Evolutionary conservation across 2,888 invertebrate species (phyloP).

Genomic region (Agrilus cyanescens): DNA sequence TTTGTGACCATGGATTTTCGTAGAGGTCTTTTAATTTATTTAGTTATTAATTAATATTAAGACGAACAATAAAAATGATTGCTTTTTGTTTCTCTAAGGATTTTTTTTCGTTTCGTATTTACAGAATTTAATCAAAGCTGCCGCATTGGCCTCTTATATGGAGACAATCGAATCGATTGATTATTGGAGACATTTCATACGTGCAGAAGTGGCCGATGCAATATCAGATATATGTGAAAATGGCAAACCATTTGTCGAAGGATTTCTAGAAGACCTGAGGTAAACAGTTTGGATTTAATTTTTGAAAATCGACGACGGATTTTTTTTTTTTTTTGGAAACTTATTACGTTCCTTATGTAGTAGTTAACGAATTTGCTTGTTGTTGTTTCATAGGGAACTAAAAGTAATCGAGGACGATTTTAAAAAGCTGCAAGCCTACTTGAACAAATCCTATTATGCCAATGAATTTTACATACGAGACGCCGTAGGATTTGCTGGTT

Average conservation of each 20-base stretch:
- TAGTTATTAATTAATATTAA: no score
- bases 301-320: no score
- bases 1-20: no score
- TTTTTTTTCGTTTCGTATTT: conserved; percentile 11
- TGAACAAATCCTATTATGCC: conserved; percentile 65
- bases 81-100: conserved; percentile 3
- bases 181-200: conserved; percentile 54
- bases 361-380: conserved; percentile 5
- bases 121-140: conserved; percentile 35
- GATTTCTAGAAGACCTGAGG: conserved; percentile 61
- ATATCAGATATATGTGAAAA: conserved; percentile 63
- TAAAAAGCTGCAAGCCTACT: conserved; percentile 53
- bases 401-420: conserved; percentile 60
- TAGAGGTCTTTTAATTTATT: no score
- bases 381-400: conserved; percentile 49
- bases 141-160: conserved; percentile 38
- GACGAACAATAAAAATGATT: background rate
- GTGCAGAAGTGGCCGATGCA: conserved; percentile 57
- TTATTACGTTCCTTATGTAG: no score
- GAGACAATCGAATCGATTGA: conserved; percentile 42
- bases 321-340: no score
- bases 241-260: conserved; percentile 55
- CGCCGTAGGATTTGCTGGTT: conserved; percentile 55
- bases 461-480: conserved; percentile 80
- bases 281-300: conserved; percentile 28